Evolutionary conservation across 2,888 invertebrate species (phyloP).

Genomic region (Eubasilissa splendida): DNA sequence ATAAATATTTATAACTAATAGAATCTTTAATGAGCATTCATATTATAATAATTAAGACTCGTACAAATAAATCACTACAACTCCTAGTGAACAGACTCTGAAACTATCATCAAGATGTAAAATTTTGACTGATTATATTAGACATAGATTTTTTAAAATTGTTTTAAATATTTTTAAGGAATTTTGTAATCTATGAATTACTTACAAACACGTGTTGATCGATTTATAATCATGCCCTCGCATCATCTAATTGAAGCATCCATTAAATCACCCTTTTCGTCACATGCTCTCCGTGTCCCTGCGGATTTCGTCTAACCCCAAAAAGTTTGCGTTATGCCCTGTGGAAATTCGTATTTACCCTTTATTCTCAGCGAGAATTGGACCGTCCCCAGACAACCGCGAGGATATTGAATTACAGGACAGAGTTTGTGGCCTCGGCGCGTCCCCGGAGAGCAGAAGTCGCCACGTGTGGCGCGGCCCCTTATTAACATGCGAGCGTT

Average conservation of each 20-base stretch:
- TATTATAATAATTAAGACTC: no score
- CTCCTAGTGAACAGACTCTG: no score
- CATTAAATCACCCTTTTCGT: slow-evolving; percentile 41
- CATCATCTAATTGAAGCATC: slow-evolving; percentile 39
- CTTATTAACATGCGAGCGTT: slow-evolving; percentile 56
- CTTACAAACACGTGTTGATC: slow-evolving; percentile 26
- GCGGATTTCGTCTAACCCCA: slow-evolving; percentile 19
- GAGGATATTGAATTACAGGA: slow-evolving; percentile 57
- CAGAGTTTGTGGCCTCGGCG: slow-evolving; percentile 43
- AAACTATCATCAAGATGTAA: no score
- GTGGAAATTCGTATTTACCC: slow-evolving; percentile 47
- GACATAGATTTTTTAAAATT: no score
- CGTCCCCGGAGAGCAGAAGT: slow-evolving; percentile 44
- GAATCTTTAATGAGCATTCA: no score
- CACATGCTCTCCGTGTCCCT: slow-evolving; percentile 35
- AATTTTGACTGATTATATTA: no score
- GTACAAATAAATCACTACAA: no score
- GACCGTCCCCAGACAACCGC: slow-evolving; percentile 42
- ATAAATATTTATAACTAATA: no score
- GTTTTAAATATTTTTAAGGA: no score
- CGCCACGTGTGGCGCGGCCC: slow-evolving; percentile 56
- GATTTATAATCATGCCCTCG: slow-evolving; percentile 37
- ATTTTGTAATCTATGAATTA: background rate
- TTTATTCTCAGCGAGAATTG: slow-evolving; percentile 33
- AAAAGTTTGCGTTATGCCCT: slow-evolving; percentile 36